Percentiles rank a stretch among this genome's conserved stretches.
Evolutionary conservation across 2,113 vertebrate genomes (phyloP).

Genomic region (Pitta sordida): DNA sequence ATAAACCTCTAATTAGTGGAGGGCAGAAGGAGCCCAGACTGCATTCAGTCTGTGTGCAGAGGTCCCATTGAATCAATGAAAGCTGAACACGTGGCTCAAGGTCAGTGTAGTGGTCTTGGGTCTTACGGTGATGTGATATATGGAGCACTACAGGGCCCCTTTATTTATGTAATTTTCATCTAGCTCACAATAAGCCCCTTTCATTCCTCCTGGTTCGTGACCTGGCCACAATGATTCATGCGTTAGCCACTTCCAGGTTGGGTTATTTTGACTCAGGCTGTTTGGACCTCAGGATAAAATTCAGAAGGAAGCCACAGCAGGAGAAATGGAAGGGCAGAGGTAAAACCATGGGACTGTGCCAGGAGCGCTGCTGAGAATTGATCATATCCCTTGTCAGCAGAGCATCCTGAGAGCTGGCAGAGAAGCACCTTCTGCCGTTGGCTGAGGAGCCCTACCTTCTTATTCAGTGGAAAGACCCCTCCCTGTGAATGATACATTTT

Average conservation of each 20-base stretch:
- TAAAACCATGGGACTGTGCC: background rate
- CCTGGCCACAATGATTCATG: constrained; percentile 45
- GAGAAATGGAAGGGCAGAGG: constrained; percentile 31
- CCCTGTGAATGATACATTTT: background rate
- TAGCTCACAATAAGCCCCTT: background rate
- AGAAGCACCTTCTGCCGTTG: background rate
- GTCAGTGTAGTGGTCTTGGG: background rate
- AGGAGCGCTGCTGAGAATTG: background rate
- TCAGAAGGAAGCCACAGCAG: constrained; percentile 41
- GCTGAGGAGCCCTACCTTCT: background rate
- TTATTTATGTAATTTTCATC: constrained; percentile 6
- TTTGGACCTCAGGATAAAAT: background rate
- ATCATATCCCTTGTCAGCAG: background rate
- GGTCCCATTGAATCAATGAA: background rate
- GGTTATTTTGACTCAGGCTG: constrained; percentile 25
- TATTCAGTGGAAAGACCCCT: background rate
- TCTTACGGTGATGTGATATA: background rate
- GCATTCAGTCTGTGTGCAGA: background rate
- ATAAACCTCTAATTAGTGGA: background rate
- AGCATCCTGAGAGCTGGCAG: background rate
- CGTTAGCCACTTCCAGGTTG: constrained; percentile 22
- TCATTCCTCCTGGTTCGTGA: constrained; percentile 1
- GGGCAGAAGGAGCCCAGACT: background rate
- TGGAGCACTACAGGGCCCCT: background rate
- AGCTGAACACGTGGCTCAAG: background rate